Percentiles rank a stretch among this genome's conserved stretches.
phyloP scores from a whole-genome alignment of 2,888 invertebrate species.

The Ethmia dodecea region DNA sequence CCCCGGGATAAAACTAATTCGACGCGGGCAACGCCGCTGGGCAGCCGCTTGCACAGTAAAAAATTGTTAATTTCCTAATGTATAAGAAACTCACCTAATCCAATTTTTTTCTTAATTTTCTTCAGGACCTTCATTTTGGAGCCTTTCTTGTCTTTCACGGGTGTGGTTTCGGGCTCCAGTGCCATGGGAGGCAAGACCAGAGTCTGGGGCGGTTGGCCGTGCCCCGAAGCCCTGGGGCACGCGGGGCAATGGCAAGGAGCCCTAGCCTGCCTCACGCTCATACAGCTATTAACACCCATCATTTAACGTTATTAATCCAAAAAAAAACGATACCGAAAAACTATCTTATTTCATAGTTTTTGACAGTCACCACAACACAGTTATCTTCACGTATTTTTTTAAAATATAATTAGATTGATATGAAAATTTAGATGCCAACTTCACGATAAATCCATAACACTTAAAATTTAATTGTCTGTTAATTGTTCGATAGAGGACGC shows the following conservation, averaged over 20 bases:
- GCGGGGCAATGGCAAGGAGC: slow-evolving; percentile 75
- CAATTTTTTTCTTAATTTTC: slow-evolving; percentile 92
- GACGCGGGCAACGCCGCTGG: too few species aligned
- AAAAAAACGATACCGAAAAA: background rate
- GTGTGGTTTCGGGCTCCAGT: slow-evolving; percentile 62
- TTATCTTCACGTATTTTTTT: slow-evolving; percentile 1
- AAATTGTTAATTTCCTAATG: too few species aligned
- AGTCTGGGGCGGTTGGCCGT: slow-evolving; percentile 63
- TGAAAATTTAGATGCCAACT: background rate
- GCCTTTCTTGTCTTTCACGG: slow-evolving; percentile 67
- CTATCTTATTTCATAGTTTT: background rate
- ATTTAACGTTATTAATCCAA: slow-evolving; percentile 31
- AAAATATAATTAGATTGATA: background rate
- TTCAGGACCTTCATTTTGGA: slow-evolving; percentile 93
- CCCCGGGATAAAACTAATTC: too few species aligned
- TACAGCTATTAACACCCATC: slow-evolving; percentile 76
- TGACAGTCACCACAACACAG: background rate
- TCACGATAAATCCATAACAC: slow-evolving; percentile 3
- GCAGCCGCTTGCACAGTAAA: too few species aligned
- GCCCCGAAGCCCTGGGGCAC: slow-evolving; percentile 66
- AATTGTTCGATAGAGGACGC: too few species aligned
- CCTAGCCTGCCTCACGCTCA: slow-evolving; percentile 76
- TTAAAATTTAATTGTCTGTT: background rate
- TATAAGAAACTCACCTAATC: slow-evolving; percentile 86
- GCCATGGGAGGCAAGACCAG: slow-evolving; percentile 70